phyloP scores from a whole-genome alignment of 2,888 invertebrate genomes.

The Stomorhina lunata region DNA sequence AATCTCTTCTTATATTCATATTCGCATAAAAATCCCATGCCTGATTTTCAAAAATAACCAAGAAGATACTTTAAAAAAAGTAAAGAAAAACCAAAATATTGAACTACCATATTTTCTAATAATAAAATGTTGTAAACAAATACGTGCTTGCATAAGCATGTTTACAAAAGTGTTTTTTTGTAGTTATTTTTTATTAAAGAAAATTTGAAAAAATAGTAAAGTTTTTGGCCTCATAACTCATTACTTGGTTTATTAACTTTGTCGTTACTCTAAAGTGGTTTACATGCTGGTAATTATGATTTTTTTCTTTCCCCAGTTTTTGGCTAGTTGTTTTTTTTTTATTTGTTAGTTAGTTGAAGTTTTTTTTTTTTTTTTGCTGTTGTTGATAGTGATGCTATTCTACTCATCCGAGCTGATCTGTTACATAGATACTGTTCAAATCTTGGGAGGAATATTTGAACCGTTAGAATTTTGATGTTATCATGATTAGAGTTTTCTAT shows the following conservation, averaged over 20 bases:
- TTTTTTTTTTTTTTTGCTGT: not conserved
- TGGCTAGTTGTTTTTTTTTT: not conserved
- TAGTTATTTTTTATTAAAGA: slow-evolving; percentile 16
- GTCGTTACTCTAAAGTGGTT: slow-evolving; percentile 63
- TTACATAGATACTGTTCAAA: not conserved
- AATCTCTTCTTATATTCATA: too few relatives aligned
- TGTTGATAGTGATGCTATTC: slow-evolving; percentile 13
- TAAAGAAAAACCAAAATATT: slow-evolving; percentile 60
- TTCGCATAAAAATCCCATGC: too few relatives aligned
- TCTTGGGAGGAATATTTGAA: not conserved
- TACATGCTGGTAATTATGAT: slow-evolving; percentile 63
- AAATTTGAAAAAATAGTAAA: slow-evolving; percentile 39
- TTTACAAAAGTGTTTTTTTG: slow-evolving; percentile 28
- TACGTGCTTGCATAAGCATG: slow-evolving; percentile 58
- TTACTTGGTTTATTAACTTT: slow-evolving; percentile 69
- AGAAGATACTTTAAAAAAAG: slow-evolving; percentile 22
- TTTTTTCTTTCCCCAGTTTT: not conserved
- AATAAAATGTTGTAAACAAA: slow-evolving; percentile 66
- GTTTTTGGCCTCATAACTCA: slow-evolving; percentile 67
- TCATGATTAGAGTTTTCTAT: too few relatives aligned
- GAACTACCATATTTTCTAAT: slow-evolving; percentile 63
- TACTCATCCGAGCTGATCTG: slow-evolving; percentile 7
- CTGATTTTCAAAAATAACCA: too few relatives aligned
- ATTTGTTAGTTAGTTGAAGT: slow-evolving; percentile 3
- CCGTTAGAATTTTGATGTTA: too few relatives aligned